Evolutionary conservation across 2,113 vertebrate genomes (phyloP).

Genomic region (Todiramphus chloris): DNA sequence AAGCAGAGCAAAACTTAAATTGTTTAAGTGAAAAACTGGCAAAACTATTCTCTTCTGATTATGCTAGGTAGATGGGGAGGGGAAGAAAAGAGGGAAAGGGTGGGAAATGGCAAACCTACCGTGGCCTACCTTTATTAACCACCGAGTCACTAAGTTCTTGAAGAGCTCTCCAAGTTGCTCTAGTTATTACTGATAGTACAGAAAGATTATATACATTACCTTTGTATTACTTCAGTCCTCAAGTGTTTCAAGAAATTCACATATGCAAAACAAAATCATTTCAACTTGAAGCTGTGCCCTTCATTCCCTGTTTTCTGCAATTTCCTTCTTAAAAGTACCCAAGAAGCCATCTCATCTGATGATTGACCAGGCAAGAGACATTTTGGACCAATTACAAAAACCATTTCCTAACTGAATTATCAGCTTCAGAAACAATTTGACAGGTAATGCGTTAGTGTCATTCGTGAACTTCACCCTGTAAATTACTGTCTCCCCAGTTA

Average conservation of each 20-base stretch:
- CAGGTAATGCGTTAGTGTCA: no score
- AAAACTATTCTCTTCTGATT: conserved; percentile 12
- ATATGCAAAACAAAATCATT: neutral
- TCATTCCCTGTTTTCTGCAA: conserved; percentile 4
- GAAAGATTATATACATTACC: neutral
- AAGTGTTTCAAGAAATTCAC: neutral
- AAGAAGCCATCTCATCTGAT: conserved; percentile 27
- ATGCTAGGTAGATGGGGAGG: neutral
- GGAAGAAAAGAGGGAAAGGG: neutral
- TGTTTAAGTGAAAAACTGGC: neutral
- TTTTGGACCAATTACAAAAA: conserved; percentile 2
- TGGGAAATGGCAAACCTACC: neutral
- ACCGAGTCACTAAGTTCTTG: neutral
- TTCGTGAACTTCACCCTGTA: conserved; percentile 46
- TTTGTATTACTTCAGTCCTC: neutral
- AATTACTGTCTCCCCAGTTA: conserved; percentile 53
- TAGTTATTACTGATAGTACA: neutral
- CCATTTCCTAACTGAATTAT: neutral
- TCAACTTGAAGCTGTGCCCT: conserved; percentile 4
- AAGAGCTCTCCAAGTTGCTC: neutral
- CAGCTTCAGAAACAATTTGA: no score
- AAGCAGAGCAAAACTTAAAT: neutral
- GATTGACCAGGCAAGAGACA: neutral
- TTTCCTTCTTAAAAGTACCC: neutral
- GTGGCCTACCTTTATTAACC: neutral